Evolutionary conservation across 2,888 invertebrate genomes (phyloP).

Genomic region (Silvanus unidentatus): DNA sequence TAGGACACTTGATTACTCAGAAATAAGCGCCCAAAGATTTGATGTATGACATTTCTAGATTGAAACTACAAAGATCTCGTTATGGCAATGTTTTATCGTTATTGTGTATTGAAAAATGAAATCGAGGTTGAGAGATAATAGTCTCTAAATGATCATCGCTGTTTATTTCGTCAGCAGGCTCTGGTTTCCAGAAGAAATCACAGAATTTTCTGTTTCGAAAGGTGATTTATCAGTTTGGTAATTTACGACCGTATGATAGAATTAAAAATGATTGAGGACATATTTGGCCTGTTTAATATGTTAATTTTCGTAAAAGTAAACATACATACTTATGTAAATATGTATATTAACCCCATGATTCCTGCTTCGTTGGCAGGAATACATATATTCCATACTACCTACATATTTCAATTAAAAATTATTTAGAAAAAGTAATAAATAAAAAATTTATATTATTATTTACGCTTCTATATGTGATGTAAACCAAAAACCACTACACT

Average conservation of each 20-base stretch:
- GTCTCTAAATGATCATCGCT: conserved; percentile 49
- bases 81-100: conserved; percentile 53
- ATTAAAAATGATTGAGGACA: conserved; percentile 53
- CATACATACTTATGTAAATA: no score
- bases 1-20: conserved; percentile 39
- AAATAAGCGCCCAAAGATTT: conserved; percentile 48
- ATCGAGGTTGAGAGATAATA: conserved; percentile 58
- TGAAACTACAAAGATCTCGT: conserved; percentile 60
- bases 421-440: no score
- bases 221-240: conserved; percentile 4
- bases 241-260: conserved; percentile 51
- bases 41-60: conserved; percentile 47
- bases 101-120: conserved; percentile 61
- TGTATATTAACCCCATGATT: no score
- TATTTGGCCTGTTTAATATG: conserved; percentile 48
- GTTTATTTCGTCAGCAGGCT: no score
- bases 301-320: no score
- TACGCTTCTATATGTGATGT: no score
- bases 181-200: no score
- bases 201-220: conserved; percentile 4
- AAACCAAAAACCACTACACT: no score
- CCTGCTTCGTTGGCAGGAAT: no score
- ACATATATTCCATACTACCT: no score
- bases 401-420: no score
- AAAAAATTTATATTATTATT: no score